Conservation (phyloP, 2,797 vertebrate species). For the Danio aesculapii region DNA sequence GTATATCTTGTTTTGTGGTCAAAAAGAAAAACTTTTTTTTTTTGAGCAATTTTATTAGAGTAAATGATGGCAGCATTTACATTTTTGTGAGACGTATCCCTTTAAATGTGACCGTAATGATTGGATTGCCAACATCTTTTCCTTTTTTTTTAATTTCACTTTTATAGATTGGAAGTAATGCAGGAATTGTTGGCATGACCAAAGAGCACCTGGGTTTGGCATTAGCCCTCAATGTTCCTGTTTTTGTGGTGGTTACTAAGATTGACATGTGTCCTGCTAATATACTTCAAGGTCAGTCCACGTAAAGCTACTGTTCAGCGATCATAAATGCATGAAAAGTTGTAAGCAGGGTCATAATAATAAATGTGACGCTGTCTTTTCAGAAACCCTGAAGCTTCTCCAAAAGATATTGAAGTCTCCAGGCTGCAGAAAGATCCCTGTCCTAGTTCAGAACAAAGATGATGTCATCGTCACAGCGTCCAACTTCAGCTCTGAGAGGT, state of each 20-base stretch:
- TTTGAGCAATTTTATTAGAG: too few relatives aligned
- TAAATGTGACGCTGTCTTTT: neutral
- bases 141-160: too few relatives aligned
- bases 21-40: too few relatives aligned
- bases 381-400: constrained; percentile 94
- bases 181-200: constrained; percentile 98
- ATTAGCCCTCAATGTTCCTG: constrained; percentile 93
- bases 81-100: too few relatives aligned
- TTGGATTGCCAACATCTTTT: too few relatives aligned
- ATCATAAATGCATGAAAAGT: neutral
- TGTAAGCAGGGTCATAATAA: neutral
- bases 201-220: constrained; percentile 97
- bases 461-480: constrained; percentile 97
- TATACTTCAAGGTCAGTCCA: constrained; percentile 89
- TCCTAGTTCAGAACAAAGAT: constrained; percentile 97
- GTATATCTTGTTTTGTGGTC: too few relatives aligned
- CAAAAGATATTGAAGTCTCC: constrained; percentile 97
- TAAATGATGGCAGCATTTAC: too few relatives aligned
- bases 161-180: constrained; percentile 94
- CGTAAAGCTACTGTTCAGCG: neutral
- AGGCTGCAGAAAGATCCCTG: constrained; percentile 96
- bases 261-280: constrained; percentile 99
- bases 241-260: constrained; percentile 98
- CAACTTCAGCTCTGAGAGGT: constrained; percentile 99
- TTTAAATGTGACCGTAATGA: too few relatives aligned